Base-by-base conservation (phyloP, 2,797 vertebrate genomes). In the Ctenosaura bakeri region DNA sequence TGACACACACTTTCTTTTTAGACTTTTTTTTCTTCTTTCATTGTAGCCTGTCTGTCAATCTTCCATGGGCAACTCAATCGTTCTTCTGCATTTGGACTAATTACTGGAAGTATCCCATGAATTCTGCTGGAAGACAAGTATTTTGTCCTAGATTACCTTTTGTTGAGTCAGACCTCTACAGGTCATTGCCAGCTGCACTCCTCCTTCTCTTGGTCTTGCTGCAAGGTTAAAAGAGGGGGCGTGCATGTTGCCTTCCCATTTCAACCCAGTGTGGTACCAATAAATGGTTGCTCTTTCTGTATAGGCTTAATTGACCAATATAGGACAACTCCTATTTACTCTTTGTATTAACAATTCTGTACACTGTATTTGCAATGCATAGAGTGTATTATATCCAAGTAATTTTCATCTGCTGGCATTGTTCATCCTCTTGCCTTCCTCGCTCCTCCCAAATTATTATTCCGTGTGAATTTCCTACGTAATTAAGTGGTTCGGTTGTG, bases 251-350 rank as follows among this genome's bases (percentile, higher is more conserved):
- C 92, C 88, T 89, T 86, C 77, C 94, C 86, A 86, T 96, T 96
- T 94, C 6, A 35, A 82, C 83, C 91, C 94, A 92, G 92, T 92
- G 86, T 93, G 94, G 88, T 89, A 94, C 94, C 92, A 92, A 95
- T 91, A 96, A 96, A 95, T 83, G 92, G 88, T 69, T 69, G 88
- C 87, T 92, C 93, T 94, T 95, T 93, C 91, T 93, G 84, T 94
- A 85, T 92, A 88, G 85, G 89, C 94, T 94, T 97, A 97, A 97
- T 96, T 97, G 97, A 92, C 89, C 95, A 78, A 86, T 95, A 92
- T 78, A 91, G 0, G 77, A 92, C 64, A 88, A 92, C 93, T 95
- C 92, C 91, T 91, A 52, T 46, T 92, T 94, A 92, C 81, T 95
- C 87, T 92, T 92, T 92, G 88, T 89, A 94, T 90, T 85, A 62